Evolutionary conservation across 2,797 vertebrate species (phyloP), one percentile per base, ranked within the genome.

Genomic region (Ctenopoma multispine): DNA sequence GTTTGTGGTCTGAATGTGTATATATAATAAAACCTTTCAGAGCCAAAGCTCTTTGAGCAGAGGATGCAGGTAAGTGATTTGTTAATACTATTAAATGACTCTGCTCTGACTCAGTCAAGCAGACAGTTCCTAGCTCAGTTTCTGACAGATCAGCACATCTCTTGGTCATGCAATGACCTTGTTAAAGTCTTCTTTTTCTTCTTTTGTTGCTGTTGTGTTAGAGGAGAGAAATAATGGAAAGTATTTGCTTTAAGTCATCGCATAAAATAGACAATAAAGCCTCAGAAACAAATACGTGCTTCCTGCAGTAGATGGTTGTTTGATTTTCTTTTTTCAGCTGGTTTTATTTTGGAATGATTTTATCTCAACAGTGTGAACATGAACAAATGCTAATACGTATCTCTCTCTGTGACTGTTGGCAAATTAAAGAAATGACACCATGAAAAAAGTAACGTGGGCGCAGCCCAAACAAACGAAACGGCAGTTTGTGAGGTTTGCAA

Each of bases 251-350:
- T 84, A 79, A 83, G 58, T 89, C 75, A 75, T 82, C 62, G 77
- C 69, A 68, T 89, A 69, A 87, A 87, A 86, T 80, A 71, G 85
- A 89, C 84, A 92, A 93, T 93, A 91, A 93, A 93, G 75, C 81
- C 80, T 90, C 63, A 75, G 69, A 86, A 81, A 79, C 43, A 64
- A 64, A 76, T 5, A 5, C 7, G 6, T 59, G 29, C 29, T 31
- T 31, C 29, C 29, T 31, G 29, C 4, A 31, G 29, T 31, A 31
- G 7, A 31, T 31, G 29, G 29, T 31, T 31, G 29, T 31, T 31
- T 31, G 29, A 3, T 31, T 31, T 0, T 41, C 29, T 4, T 31
- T 71, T 20, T 7, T 18, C n/a, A 31, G 11, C 1, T 54, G 29
- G 29, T 31, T 31, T 31, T 5, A 31, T 31, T 31, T 31, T 31